Percentiles rank a stretch among this genome's conserved stretches.
These are phyloP conservation scores for Cydia strobilella DNA, from an alignment of 1,140 invertebrate genomes.

Conservation along the genomic window DNA sequence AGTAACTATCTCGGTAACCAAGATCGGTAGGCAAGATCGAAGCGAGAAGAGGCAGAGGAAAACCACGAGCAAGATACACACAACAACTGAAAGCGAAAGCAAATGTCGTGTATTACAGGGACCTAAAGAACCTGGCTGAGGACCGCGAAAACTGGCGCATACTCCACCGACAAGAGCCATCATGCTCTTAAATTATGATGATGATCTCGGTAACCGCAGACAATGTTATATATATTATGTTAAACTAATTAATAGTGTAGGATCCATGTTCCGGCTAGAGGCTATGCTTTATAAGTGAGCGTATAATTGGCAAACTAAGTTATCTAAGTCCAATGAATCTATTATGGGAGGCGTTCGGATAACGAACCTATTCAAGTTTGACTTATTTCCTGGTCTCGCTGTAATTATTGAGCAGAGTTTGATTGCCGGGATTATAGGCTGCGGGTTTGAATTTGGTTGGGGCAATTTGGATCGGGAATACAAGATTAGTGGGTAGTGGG, in stretches of 20 bases:
- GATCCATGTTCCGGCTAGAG: neutral
- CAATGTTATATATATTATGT: neutral
- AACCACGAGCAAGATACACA: too few relatives aligned
- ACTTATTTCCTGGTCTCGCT: slow-evolving; percentile 19
- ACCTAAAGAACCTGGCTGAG: too few relatives aligned
- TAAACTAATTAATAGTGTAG: neutral
- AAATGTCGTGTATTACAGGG: too few relatives aligned
- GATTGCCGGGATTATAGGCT: slow-evolving; percentile 3
- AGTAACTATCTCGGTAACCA: too few relatives aligned
- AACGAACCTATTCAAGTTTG: slow-evolving; percentile 57
- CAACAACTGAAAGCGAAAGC: too few relatives aligned
- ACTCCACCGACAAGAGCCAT: too few relatives aligned
- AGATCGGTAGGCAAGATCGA: too few relatives aligned
- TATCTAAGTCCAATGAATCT: slow-evolving; percentile 49
- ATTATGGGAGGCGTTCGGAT: slow-evolving; percentile 56
- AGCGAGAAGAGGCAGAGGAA: too few relatives aligned
- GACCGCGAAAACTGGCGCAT: too few relatives aligned
- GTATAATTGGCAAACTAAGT: slow-evolving; percentile 55
- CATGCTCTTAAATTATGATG: too few relatives aligned
- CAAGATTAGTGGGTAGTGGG: neutral
- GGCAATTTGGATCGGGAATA: neutral
- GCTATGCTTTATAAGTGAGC: slow-evolving; percentile 42
- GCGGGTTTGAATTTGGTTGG: neutral
- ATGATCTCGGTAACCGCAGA: too few relatives aligned
- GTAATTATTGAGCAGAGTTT: slow-evolving; percentile 14